Conservation (phyloP, 2,113 vertebrate species). For the Sardina pilchardus region DNA sequence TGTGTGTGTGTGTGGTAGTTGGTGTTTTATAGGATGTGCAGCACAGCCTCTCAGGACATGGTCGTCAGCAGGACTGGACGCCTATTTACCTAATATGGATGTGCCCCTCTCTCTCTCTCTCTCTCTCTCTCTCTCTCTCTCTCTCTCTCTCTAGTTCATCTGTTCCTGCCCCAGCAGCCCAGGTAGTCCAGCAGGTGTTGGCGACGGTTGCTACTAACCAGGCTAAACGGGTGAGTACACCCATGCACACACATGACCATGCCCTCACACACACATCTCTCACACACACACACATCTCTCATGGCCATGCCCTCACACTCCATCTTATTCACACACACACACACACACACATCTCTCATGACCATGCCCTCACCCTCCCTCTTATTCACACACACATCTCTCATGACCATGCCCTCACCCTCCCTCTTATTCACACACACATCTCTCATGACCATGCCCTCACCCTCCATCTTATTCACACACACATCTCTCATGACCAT, state of each 20-base stretch:
- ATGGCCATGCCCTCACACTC: neutral
- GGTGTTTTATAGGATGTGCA: no score
- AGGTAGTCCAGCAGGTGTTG: constrained; percentile 74
- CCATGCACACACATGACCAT: no score
- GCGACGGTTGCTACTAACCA: constrained; percentile 75
- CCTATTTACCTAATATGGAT: no score
- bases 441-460: neutral
- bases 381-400: neutral
- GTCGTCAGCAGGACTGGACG: no score
- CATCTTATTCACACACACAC: neutral
- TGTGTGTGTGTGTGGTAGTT: no score
- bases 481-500: no score
- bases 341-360: neutral
- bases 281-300: neutral
- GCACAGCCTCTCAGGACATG: no score
- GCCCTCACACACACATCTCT: neutral
- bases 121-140: neutral
- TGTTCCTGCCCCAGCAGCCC: constrained; percentile 70
- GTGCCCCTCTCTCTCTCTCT: constrained; percentile 5
- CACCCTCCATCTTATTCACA: neutral
- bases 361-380: neutral
- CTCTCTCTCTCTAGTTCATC: constrained; percentile 69
- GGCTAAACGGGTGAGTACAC: constrained; percentile 51
- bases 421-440: neutral
- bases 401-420: neutral